Evolutionary conservation across 1,140 invertebrate species (phyloP).

Genomic region (Doryteuthis pealeii): DNA sequence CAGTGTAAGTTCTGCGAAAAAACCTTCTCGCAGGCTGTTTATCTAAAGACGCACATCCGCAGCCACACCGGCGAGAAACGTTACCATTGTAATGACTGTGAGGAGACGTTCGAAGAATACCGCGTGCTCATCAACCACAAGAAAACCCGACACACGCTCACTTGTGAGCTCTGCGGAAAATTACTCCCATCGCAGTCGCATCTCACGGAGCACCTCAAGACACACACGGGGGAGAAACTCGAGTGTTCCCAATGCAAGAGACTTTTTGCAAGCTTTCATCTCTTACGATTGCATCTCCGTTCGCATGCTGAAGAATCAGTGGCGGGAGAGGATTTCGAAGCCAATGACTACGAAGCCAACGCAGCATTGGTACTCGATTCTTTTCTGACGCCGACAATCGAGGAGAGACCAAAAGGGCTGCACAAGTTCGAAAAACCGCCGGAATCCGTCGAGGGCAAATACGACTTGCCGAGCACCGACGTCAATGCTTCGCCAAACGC

Average conservation of each 20-base stretch:
- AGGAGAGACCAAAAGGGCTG: not conserved
- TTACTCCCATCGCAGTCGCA: not conserved
- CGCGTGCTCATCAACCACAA: not conserved
- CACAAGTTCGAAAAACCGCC: not conserved
- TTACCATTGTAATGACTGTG: not conserved
- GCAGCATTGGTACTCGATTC: not conserved
- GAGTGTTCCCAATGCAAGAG: not conserved
- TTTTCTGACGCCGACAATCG: not conserved
- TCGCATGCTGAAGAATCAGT: not conserved
- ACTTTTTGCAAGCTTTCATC: not conserved
- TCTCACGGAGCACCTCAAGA: not conserved
- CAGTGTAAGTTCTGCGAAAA: not conserved
- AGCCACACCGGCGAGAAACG: not conserved
- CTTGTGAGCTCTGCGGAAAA: not conserved
- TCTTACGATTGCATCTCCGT: not conserved
- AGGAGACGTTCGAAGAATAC: not conserved
- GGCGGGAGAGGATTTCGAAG: not conserved
- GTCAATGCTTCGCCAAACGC: not conserved
- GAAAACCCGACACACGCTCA: not conserved
- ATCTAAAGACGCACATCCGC: not conserved
- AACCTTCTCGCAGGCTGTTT: not conserved
- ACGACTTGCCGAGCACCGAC: not conserved
- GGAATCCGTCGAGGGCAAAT: not conserved
- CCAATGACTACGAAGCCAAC: not conserved
- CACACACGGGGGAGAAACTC: not conserved